Evolutionary conservation across 1,140 invertebrate genomes (phyloP), one percentile per base, ranked within the genome.

Genomic region (Lysiphlebus fabarum): DNA sequence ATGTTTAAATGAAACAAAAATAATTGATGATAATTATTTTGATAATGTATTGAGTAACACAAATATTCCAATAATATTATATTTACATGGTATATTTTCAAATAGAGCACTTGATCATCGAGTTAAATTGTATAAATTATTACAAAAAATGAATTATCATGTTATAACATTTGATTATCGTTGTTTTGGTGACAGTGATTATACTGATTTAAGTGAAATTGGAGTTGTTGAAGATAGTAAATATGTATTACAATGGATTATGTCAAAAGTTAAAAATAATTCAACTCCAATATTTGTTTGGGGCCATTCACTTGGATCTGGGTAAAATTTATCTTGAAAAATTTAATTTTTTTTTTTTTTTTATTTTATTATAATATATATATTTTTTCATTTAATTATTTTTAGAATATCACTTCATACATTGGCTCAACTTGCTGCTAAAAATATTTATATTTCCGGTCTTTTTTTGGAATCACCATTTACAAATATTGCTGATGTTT

Each of bases 161-260:
- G 85, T 97, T 6, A 81, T 98, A 60, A 83, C 91, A 5, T 91
- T 95, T 69, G 95, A 98, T 78, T 98, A 98, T 77, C 81, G 93
- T 81, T 87, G 90, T 89, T 97, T 93, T 75, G 95, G 90, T 0
- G 95, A 98, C 77, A 96, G 93, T 1, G 86, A 85, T 41, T 70
- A 75, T 45, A 81, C 86, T 4, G 72, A 83, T 44, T 86, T 90
- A 0, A 86, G 87, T 10, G 95, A 96, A 81, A 75, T 82, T 34
- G 93, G 92, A 0, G 82, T 96, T 4, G 91, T 96, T 11, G 82
- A 82, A 43, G 96, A 99, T 78, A 86, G 87, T 1, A 77, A 87
- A 61, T 83, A 82, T 62, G 83, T 96, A 1, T 91, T 91, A 69
- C 82, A 88, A 57, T 98, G 93, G 88, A 76, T 93, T 8, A 74